Evolutionary conservation across 1,140 invertebrate genomes (phyloP), one percentile per base, ranked within the genome.

Genomic region (Muscidifurax raptorellus): DNA sequence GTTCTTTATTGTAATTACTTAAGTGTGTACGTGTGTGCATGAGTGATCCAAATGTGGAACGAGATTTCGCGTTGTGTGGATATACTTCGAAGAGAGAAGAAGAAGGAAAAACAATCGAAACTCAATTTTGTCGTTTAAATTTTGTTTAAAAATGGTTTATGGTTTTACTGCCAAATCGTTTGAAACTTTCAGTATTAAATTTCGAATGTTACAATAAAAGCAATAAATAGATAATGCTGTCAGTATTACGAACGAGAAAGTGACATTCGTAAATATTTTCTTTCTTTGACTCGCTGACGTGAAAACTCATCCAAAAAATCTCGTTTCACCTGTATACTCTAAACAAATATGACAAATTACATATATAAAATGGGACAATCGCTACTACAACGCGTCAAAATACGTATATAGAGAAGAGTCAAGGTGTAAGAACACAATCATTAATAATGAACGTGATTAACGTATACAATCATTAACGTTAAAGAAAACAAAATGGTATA

Each of bases 381-480:
- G 80, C 2, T 74, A 59, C 32, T 27, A 30, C 32, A 15, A 69
- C 9, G 32, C 30, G 10, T 80, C 2, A 9, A 40, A 80, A 69
- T 44, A 28, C 18, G 10, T 22, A 69, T 69, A 59, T 69, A 74
- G 9, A 74, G 86, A 85, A 85, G 84, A 36, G 10, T 47, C 36
- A 18, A 76, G 28, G 85, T 83, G 82, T 84, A 77, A 52, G 44
- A 80, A 76, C 67, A 52, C 66, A 80, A 82, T 81, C 72, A 75
- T 52, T 47, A 84, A 77, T 47, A 83, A 86, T 88, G 76, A 88
- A 84, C 87, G 87, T 89, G 86, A 89, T 88, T 87, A 87, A 75
- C 87, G 83, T 87, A 85, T 84, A 86, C 76, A 88, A 88, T 88
- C 84, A 85, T 72, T 81, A 84, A 85, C 82, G 82, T 87, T 85